These are phyloP conservation scores for Hypomesus transpacificus DNA, from an alignment of 2,113 vertebrate genomes.

Conservation along the genomic window DNA sequence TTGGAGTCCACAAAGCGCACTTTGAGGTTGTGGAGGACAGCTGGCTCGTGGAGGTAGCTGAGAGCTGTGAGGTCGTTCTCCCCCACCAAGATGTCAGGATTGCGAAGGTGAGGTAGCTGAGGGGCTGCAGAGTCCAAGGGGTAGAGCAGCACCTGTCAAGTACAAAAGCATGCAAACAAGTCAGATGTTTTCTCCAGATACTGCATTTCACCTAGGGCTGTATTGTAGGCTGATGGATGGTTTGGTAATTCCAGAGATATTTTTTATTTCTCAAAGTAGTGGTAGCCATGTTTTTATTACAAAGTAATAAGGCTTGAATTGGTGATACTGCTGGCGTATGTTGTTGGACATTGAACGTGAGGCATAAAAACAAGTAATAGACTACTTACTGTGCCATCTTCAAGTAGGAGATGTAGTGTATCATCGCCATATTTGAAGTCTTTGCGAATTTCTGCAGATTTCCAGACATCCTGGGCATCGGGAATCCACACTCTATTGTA, in stretches of 20 bases:
- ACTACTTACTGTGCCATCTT: slow-evolving; percentile 86
- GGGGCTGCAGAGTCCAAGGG: slow-evolving; percentile 69
- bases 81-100: slow-evolving; percentile 95
- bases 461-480: slow-evolving; percentile 89
- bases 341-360: not conserved
- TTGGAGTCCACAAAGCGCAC: slow-evolving; percentile 93
- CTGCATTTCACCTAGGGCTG: not conserved
- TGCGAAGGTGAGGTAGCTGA: slow-evolving; percentile 84
- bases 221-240: not conserved
- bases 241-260: slow-evolving; percentile 7
- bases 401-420: slow-evolving; percentile 77
- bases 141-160: slow-evolving; percentile 74
- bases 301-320: not conserved
- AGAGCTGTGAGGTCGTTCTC: slow-evolving; percentile 98
- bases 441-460: slow-evolving; percentile 86
- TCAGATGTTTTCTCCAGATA: not conserved
- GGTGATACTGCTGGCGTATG: not conserved
- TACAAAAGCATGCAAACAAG: slow-evolving; percentile 9
- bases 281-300: not conserved
- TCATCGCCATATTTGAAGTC: slow-evolving; percentile 78
- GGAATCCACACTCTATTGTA: slow-evolving; percentile 97
- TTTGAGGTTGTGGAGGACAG: slow-evolving; percentile 92
- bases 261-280: not conserved
- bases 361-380: not conserved
- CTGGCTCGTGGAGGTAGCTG: slow-evolving; percentile 95